Conservation (phyloP, 2,113 vertebrate genomes). For the Mobula birostris region DNA sequence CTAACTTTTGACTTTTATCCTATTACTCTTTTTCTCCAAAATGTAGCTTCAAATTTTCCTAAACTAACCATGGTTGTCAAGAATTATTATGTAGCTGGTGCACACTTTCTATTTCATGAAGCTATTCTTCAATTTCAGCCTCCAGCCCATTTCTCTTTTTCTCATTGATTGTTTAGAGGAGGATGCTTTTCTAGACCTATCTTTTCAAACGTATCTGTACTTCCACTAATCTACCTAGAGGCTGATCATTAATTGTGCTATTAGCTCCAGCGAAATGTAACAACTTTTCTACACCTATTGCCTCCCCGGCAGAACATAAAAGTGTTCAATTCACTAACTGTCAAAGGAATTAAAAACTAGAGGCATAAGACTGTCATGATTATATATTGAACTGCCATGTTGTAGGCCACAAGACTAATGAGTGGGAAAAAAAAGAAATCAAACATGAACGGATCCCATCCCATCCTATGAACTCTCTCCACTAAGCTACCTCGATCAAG, state of each 20-base stretch:
- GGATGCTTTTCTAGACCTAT: not conserved
- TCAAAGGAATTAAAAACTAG: conserved; percentile 2
- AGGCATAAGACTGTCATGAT: not conserved
- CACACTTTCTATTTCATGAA: not conserved
- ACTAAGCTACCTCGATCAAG: too few species aligned
- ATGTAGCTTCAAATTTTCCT: not conserved
- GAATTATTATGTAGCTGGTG: not conserved
- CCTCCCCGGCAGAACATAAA: not conserved
- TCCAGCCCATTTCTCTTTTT: not conserved
- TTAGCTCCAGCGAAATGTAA: not conserved
- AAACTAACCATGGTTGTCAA: not conserved
- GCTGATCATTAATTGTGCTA: not conserved
- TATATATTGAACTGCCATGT: not conserved
- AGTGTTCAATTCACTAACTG: not conserved
- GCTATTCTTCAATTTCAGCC: not conserved
- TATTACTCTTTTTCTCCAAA: not conserved
- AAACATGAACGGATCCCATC: too few species aligned
- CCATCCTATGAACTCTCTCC: too few species aligned
- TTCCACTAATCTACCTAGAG: not conserved
- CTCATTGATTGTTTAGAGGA: not conserved
- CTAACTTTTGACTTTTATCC: not conserved
- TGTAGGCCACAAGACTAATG: not conserved
- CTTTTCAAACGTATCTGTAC: not conserved
- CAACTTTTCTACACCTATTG: not conserved
- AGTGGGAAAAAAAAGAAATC: not conserved